Conservation (phyloP, 2,888 invertebrate genomes). For the Cephus pulcher region DNA sequence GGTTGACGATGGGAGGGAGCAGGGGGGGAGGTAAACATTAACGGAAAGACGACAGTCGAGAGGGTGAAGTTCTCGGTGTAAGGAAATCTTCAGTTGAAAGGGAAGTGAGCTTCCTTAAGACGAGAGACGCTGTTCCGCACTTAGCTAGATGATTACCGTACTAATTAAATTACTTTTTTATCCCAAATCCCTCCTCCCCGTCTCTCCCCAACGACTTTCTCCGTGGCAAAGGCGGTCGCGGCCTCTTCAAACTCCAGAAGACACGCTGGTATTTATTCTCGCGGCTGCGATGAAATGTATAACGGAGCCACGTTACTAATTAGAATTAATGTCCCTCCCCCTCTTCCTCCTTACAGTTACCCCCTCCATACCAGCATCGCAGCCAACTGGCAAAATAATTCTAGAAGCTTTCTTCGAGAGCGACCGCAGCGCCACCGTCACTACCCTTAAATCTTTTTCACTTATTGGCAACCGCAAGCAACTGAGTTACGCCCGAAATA, state of each 20-base stretch:
- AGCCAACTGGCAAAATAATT: too few relatives aligned
- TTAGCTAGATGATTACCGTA: conserved; percentile 22
- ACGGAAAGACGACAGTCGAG: background rate
- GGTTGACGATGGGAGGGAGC: too few relatives aligned
- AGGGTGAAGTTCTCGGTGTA: background rate
- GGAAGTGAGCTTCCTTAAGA: conserved; percentile 5
- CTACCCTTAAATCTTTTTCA: too few relatives aligned
- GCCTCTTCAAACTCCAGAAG: conserved; percentile 5
- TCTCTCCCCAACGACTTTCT: conserved; percentile 1
- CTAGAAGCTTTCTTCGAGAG: too few relatives aligned
- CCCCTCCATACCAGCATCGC: too few relatives aligned
- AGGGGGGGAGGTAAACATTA: too few relatives aligned
- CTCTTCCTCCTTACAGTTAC: background rate
- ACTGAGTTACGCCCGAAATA: too few relatives aligned
- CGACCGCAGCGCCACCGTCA: too few relatives aligned
- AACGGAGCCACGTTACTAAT: background rate
- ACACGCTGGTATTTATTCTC: conserved; percentile 1
- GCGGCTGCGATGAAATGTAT: conserved; percentile 10
- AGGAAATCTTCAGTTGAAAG: background rate
- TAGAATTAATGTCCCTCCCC: background rate
- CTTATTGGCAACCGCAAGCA: too few relatives aligned
- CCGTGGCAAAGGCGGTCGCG: background rate
- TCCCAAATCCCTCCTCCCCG: conserved; percentile 10
- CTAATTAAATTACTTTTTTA: conserved; percentile 25
- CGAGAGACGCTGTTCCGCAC: conserved; percentile 19